A percentile compares a stretch with the other conserved stretches of the same genome.
Conservation (phyloP, 2,888 invertebrate genomes). For the Neoitamus cyanurus region DNA sequence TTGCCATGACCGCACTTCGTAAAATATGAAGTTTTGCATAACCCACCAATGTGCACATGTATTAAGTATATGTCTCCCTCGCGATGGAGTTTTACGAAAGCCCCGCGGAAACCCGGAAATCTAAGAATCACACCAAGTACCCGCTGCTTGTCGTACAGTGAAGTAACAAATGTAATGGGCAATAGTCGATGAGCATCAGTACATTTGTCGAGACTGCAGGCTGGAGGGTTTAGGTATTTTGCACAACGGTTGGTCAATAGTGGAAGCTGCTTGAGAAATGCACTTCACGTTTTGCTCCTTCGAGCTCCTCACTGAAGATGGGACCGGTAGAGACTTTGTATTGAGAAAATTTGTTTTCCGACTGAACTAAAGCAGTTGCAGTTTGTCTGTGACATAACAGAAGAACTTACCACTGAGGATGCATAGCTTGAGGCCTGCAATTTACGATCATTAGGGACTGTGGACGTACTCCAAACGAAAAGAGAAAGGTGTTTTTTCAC, state of each 20-base stretch:
- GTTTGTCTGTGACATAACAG: not conserved
- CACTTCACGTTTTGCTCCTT: not conserved
- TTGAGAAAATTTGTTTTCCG: not conserved
- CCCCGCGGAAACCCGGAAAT: not conserved
- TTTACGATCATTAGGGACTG: not conserved
- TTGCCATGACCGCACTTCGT: not conserved
- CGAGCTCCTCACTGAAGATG: not conserved
- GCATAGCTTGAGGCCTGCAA: not conserved
- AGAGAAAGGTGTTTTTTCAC: not conserved
- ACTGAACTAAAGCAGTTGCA: not conserved
- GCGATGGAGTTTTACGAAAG: not conserved
- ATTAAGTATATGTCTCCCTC: too few relatives aligned
- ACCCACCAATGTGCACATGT: not conserved
- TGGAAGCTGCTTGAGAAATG: not conserved
- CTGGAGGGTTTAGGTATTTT: not conserved
- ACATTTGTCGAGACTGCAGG: not conserved
- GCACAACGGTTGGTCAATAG: not conserved
- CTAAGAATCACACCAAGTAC: not conserved
- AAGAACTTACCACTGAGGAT: not conserved
- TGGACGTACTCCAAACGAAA: not conserved
- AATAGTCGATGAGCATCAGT: not conserved
- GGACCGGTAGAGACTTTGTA: not conserved
- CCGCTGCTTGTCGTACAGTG: not conserved
- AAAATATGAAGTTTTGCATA: not conserved
- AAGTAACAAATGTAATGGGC: not conserved